Evolutionary conservation across 2,797 vertebrate genomes (phyloP), one percentile per base, ranked within the genome.

Genomic region (Coregonus suidteri): DNA sequence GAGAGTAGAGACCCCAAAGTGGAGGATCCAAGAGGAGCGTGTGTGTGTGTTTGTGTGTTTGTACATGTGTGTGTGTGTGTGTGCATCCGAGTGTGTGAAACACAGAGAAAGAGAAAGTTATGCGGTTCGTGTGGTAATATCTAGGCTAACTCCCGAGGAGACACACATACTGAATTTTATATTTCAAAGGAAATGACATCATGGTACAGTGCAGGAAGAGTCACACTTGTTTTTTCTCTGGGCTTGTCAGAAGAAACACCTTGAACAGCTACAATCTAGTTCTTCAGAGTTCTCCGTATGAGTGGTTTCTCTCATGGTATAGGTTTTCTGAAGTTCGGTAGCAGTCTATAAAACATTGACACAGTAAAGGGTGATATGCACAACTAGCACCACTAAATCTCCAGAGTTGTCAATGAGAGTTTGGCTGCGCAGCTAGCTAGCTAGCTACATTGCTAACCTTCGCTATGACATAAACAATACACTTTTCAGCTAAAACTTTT

Each of bases 161-260:
- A 91, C 78, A 77, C 86, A 88, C 85, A 87, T 85, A 80, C 79
- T 88, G 87, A 84, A 91, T 93, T 93, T 92, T 88, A 89, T 91
- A 92, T 94, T 93, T 93, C 90, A 92, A 84, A 94, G 91, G 84
- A 93, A 94, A 95, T 92, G 86, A 92, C 90, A 91, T 93, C 92
- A 92, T 81, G 81, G 88, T 81, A 80, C 81, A 86, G 86, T 84
- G 85, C 88, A 94, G 87, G 82, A 86, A 74, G 83, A 91, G 90
- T 91, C 84, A 77, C 70, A 82, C 87, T 89, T 81, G 81, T 90
- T 93, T 92, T 90, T 87, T 85, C 90, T 83, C 80, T 47, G 41
- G 85, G 81, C 88, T 91, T 71, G 85, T 91, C 91, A 89, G 84
- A 88, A 80, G 76, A 78, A 70, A 69, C 77, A 79, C 86, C 74